Percentiles rank a stretch among this genome's conserved stretches.
These are phyloP conservation scores for Chloroceryle inda DNA, from an alignment of 2,797 vertebrate genomes.

Conservation along the genomic window DNA sequence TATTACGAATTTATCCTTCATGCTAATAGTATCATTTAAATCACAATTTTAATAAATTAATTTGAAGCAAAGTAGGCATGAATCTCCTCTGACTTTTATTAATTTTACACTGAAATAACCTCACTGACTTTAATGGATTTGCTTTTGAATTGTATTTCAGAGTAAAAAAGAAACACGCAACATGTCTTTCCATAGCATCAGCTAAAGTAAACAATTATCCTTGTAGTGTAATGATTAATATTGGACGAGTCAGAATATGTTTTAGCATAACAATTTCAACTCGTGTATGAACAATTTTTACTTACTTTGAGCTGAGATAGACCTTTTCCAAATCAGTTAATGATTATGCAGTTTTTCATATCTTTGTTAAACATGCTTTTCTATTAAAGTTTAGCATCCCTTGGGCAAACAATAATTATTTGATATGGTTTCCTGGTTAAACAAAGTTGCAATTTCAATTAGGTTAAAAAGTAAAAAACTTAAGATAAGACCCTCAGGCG, in stretches of 20 bases:
- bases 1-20: conserved; percentile 40
- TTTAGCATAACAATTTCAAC: conserved; percentile 22
- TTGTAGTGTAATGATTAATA: conserved; percentile 1
- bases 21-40: conserved; percentile 22
- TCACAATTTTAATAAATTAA: conserved; percentile 34
- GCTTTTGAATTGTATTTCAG: background rate
- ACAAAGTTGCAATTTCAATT: conserved; percentile 67
- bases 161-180: background rate
- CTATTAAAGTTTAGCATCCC: conserved; percentile 66
- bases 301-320: conserved; percentile 36
- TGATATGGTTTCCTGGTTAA: conserved; percentile 58
- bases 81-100: conserved; percentile 8
- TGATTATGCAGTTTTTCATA: conserved; percentile 48
- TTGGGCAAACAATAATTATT: conserved; percentile 71
- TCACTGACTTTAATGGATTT: conserved; percentile 15
- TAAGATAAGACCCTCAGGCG: conserved; percentile 1
- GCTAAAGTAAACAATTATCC: conserved; percentile 30
- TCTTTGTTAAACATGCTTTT: conserved; percentile 65
- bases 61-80: conserved; percentile 42
- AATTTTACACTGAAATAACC: conserved; percentile 37
- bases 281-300: background rate
- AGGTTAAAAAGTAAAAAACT: conserved; percentile 43
- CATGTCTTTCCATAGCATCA: background rate
- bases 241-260: background rate
- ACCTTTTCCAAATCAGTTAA: conserved; percentile 62